Evolutionary conservation across 2,888 invertebrate species (phyloP), one percentile per base, ranked within the genome.

Genomic region (Lamellibrachia columna): DNA sequence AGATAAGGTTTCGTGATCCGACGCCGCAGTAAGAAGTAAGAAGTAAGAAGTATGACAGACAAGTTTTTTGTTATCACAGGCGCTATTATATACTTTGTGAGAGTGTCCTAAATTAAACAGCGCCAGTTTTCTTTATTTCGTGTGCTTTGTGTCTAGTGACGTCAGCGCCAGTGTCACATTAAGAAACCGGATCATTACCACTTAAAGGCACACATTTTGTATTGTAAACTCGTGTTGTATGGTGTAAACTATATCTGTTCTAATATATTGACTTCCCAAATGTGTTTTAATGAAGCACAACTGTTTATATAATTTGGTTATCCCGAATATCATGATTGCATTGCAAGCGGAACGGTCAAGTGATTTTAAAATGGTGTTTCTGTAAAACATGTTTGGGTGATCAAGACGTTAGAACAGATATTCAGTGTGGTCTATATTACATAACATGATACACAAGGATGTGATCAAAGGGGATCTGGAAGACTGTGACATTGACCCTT

Each of bases 101-200:
- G 75, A 15, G n/a, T 22, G 22, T n/a, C 75, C 75, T 75, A 75
- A 15, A 75, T 75, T n/a, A 75, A 75, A n/a, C 75, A 75, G 6
- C 75, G 22, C 75, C 75, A 75, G 75, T 75, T 22, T 40, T 40
- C 40, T 15, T 75, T 22, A 15, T 15, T 11, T 15, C 75, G 75
- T 75, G 75, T 75, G 75, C 75, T 75, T 75, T 75, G 75, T n/a
- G 15, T 75, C 75, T 75, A 75, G 22, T 75, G 75, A 75, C 75
- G 75, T 75, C 75, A 75, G 22, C 75, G 22, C 15, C 75, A 22
- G 22, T 22, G 75, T 75, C 22, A 75, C 75, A n/a, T 75, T 3
- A 75, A 11, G 75, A 75, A 11, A 75, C 11, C 22, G 75, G 4
- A 40, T 40, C 75, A 6, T 6, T 75, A 15, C 15, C 75, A 75